Conservation (phyloP, 23 tunicate genomes). For the Halocynthia aurantium region DNA sequence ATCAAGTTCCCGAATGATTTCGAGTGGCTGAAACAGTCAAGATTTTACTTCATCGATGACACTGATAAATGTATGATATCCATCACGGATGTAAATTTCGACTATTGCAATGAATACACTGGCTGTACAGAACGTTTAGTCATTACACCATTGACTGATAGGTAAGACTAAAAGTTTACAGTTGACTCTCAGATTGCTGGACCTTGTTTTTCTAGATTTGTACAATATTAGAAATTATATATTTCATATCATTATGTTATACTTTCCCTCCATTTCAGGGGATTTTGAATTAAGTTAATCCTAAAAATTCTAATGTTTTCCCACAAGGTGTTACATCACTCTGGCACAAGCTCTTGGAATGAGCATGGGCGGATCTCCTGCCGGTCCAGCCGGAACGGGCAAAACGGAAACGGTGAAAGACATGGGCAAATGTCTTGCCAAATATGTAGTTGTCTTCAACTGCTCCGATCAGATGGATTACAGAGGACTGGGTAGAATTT, state of each 20-base stretch:
- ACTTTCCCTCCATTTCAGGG: neutral
- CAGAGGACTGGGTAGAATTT: conserved; percentile 84
- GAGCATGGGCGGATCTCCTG: conserved; percentile 88
- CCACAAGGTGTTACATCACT: conserved; percentile 70
- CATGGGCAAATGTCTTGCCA: conserved; percentile 89
- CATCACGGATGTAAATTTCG: conserved; percentile 78
- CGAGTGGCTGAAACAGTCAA: conserved; percentile 79
- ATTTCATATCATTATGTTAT: too few relatives aligned
- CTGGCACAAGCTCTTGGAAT: conserved; percentile 84
- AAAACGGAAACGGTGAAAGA: conserved; percentile 88
- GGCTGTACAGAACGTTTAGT: conserved; percentile 85
- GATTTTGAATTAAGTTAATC: too few relatives aligned
- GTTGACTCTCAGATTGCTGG: neutral
- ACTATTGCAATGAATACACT: conserved; percentile 78
- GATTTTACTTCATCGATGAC: conserved; percentile 86
- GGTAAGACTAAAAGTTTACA: conserved; percentile 9
- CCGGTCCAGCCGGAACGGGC: conserved; percentile 94
- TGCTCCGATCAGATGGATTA: conserved; percentile 96
- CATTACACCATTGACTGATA: conserved; percentile 85
- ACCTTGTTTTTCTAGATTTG: too few relatives aligned
- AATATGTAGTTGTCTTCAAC: conserved; percentile 87
- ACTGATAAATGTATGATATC: conserved; percentile 79
- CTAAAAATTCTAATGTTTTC: neutral
- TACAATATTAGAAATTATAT: too few relatives aligned
- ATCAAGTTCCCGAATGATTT: conserved; percentile 69